Evolutionary conservation across 2,888 invertebrate genomes (phyloP), one percentile per base, ranked within the genome.

Genomic region (Cephus runcator): DNA sequence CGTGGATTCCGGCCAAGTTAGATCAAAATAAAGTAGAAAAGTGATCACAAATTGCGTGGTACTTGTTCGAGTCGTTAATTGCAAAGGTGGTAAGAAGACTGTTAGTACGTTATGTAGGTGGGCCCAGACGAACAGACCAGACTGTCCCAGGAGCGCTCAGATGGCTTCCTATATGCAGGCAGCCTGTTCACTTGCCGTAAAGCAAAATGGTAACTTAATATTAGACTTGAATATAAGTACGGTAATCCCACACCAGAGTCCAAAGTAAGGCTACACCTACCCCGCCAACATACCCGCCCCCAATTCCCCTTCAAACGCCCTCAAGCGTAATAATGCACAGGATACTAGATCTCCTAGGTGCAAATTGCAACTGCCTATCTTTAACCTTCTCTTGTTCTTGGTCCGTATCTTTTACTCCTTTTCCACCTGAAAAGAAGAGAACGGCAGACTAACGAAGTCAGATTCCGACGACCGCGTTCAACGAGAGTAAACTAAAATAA

Each of bases 81-180:
- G 71, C 31, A 34, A 71, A 71, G 33, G 71, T 33, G 12, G 71
- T 31, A 15, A 34, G 33, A 71, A 34, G 23, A 71, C 33, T 31
- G 34, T 31, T 71, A 71, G 31, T 71, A 33, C 71, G 77, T 83
- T 81, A 85, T 85, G 84, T 86, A 88, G 89, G 88, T 88, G 88
- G 88, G 87, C 88, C 88, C 89, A 85, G 78, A 84, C 86, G 85
- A 84, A 82, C 85, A 84, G 84, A 86, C 85, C 86, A 87, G 87
- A 90, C 90, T 91, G 91, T 89, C 89, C 87, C 88, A 86, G 85
- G 87, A 87, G 87, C 87, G 86, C 85, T 90, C 90, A 85, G 90
- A 89, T 90, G 91, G 91, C 91, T 91, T 91, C 91, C 91, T 91
- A 91, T 91, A 91, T 91, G 91, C 91, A 87, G 91, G 91, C 91